Conservation (phyloP, 2,888 invertebrate species). For the Reticulitermes lucifugus region DNA sequence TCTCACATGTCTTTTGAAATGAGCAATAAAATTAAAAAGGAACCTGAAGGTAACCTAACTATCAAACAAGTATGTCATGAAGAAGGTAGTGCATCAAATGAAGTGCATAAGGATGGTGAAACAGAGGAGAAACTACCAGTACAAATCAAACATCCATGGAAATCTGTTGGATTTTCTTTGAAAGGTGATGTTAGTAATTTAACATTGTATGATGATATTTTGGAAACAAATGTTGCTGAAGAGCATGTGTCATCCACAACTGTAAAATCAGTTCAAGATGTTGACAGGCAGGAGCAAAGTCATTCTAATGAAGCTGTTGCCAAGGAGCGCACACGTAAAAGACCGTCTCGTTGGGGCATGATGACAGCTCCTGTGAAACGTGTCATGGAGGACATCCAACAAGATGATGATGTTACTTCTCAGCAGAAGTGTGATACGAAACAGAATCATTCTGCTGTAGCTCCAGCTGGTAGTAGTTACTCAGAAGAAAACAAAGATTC, state of each 20-base stretch:
- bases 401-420: constrained; percentile 25
- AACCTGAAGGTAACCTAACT: background rate
- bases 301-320: constrained; percentile 25
- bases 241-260: constrained; percentile 40
- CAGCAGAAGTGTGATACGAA: background rate
- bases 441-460: background rate
- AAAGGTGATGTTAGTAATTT: constrained; percentile 8
- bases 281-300: background rate
- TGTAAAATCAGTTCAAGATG: background rate
- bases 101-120: constrained; percentile 10
- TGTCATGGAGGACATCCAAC: background rate
- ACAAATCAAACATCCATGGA: constrained; percentile 39
- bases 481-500: background rate
- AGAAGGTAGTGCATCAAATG: background rate
- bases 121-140: background rate
- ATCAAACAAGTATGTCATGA: constrained; percentile 22
- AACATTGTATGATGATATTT: constrained; percentile 36
- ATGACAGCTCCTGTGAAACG: constrained; percentile 43
- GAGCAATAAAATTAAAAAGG: background rate
- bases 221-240: constrained; percentile 33
- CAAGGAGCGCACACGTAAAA: constrained; percentile 42
- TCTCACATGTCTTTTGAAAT: constrained; percentile 1
- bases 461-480: background rate
- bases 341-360: constrained; percentile 52
- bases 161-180: constrained; percentile 20